These are phyloP conservation scores for Argynnis bischoffii DNA, from an alignment of 2,888 invertebrate species.

Conservation along the genomic window DNA sequence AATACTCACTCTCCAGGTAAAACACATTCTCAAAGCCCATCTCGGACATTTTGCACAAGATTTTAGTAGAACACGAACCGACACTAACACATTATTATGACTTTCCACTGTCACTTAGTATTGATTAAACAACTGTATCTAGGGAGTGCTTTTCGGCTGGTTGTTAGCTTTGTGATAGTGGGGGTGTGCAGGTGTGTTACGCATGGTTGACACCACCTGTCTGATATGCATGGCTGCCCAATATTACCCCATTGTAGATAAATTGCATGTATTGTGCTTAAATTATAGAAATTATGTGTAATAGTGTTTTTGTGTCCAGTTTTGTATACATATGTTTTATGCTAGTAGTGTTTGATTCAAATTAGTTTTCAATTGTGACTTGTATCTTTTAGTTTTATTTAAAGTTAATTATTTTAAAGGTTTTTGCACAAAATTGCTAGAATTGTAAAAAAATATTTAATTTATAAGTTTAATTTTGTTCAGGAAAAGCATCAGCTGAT, in stretches of 20 bases:
- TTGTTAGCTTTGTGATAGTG: slow-evolving; percentile 57
- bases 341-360: no score
- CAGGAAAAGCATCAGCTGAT: slow-evolving; percentile 1
- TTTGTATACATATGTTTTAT: not conserved
- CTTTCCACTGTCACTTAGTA: slow-evolving; percentile 59
- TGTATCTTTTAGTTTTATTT: no score
- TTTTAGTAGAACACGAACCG: slow-evolving; percentile 47
- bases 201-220: slow-evolving; percentile 71
- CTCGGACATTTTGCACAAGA: slow-evolving; percentile 67
- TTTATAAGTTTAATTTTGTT: no score
- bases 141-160: slow-evolving; percentile 49
- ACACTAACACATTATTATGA: slow-evolving; percentile 63
- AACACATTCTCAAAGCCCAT: slow-evolving; percentile 80
- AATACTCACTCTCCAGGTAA: slow-evolving; percentile 79
- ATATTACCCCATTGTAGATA: slow-evolving; percentile 47
- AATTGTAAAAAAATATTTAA: no score
- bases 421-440: no score
- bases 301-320: not conserved
- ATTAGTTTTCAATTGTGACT: no score
- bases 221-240: slow-evolving; percentile 59
- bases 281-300: slow-evolving; percentile 18
- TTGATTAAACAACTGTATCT: slow-evolving; percentile 78
- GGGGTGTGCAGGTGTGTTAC: slow-evolving; percentile 76
- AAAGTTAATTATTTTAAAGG: no score
- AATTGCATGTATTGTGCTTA: slow-evolving; percentile 31